phyloP scores from a whole-genome alignment of 2,797 vertebrate species.

The Peromyscus aztecus region DNA sequence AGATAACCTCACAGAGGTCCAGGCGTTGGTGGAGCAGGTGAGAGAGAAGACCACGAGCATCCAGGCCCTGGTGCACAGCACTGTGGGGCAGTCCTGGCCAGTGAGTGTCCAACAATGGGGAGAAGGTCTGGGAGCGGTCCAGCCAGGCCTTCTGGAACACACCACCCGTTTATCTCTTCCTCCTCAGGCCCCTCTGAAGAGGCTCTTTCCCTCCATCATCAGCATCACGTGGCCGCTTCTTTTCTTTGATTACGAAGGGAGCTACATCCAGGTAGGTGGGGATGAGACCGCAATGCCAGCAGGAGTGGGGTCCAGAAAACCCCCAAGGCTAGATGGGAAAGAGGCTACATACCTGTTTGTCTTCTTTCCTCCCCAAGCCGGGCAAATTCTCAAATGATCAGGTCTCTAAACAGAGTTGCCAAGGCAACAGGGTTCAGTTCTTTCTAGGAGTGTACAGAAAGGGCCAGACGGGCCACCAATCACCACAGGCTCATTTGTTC shows the following conservation, averaged over 20 bases:
- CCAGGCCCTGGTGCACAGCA: constrained; percentile 87
- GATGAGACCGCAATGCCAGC: neutral
- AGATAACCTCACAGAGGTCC: constrained; percentile 88
- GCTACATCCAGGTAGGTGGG: constrained; percentile 86
- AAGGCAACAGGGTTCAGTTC: neutral
- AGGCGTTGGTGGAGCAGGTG: constrained; percentile 84
- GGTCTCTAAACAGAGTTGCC: constrained; percentile 17
- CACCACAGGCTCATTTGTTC: neutral
- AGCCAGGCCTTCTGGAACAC: neutral
- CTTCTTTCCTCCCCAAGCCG: neutral
- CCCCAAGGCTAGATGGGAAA: neutral
- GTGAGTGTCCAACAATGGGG: constrained; percentile 65
- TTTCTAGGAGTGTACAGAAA: constrained; percentile 15
- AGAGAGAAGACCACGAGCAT: constrained; percentile 88
- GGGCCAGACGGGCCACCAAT: neutral
- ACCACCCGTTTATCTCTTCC: neutral
- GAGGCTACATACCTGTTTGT: neutral
- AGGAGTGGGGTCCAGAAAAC: neutral
- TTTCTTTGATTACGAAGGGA: constrained; percentile 82
- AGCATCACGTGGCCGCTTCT: constrained; percentile 86
- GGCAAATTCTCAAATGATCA: neutral
- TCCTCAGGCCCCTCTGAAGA: constrained; percentile 86
- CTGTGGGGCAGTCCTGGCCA: constrained; percentile 82
- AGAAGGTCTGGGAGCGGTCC: neutral
- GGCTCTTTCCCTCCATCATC: constrained; percentile 87